These are phyloP conservation scores for Tapirus terrestris DNA, from an alignment of 2,113 vertebrate species.

Conservation along the genomic window DNA sequence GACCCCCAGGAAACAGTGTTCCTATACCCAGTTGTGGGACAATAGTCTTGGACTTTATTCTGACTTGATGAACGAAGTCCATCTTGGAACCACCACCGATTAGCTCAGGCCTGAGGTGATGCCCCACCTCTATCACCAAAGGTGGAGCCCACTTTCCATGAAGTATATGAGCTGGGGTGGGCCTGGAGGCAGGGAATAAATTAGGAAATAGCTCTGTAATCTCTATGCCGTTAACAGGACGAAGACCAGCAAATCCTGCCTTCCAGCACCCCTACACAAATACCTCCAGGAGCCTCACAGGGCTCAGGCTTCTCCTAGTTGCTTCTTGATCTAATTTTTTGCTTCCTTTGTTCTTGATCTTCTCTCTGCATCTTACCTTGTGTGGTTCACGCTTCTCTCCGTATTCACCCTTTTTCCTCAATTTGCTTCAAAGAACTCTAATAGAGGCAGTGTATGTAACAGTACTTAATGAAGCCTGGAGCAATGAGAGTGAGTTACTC, in stretches of 20 bases:
- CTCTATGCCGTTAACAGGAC: not conserved
- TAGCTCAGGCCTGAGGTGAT: not conserved
- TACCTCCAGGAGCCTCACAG: not conserved
- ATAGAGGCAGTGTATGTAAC: not conserved
- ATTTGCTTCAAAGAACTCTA: not conserved
- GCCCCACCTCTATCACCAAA: not conserved
- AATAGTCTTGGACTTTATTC: not conserved
- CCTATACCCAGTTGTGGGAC: not conserved
- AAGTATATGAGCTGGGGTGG: not conserved
- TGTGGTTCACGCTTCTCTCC: not conserved
- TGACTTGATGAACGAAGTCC: not conserved
- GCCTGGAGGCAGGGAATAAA: not conserved
- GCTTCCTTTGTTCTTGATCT: not conserved
- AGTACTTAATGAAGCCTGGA: not conserved
- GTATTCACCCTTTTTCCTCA: not conserved
- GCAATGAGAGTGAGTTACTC: not conserved
- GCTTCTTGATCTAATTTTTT: not conserved
- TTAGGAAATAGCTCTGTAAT: not conserved
- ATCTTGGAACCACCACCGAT: not conserved
- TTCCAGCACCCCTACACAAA: not conserved
- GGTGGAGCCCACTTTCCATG: not conserved
- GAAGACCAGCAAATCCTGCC: not conserved
- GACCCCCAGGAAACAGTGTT: not conserved
- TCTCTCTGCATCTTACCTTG: not conserved
- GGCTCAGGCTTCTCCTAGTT: not conserved